A percentile compares a stretch with the other conserved stretches of the same genome.
These are phyloP conservation scores for Podotricha telesiphe DNA, from an alignment of 2,888 invertebrate species.

Conservation along the genomic window DNA sequence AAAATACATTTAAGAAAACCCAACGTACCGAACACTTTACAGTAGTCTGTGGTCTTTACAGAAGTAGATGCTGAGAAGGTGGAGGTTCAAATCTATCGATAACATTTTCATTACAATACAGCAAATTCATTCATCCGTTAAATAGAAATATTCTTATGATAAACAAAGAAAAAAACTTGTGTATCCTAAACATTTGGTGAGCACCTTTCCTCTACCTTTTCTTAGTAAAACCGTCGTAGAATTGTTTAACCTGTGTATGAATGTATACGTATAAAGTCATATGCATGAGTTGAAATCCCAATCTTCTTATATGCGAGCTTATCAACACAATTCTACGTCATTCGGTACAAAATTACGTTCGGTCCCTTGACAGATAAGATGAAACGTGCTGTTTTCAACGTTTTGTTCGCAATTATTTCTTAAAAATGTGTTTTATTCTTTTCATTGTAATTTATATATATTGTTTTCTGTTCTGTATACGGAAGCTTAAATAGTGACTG, in stretches of 20 bases:
- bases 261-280: slow-evolving; percentile 47
- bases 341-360: slow-evolving; percentile 60
- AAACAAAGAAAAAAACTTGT: background rate
- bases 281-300: slow-evolving; percentile 55
- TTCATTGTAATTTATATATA: background rate
- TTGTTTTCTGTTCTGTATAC: background rate
- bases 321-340: slow-evolving; percentile 64
- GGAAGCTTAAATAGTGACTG: background rate
- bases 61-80: too few relatives aligned
- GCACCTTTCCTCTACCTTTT: slow-evolving; percentile 50
- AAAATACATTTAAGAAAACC: too few relatives aligned
- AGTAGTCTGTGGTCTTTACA: too few relatives aligned
- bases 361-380: slow-evolving; percentile 28
- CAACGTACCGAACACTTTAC: too few relatives aligned
- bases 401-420: slow-evolving; percentile 22
- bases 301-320: slow-evolving; percentile 63
- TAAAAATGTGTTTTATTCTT: background rate
- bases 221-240: slow-evolving; percentile 58
- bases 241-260: slow-evolving; percentile 41
- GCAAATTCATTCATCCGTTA: background rate
- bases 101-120: background rate
- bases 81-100: too few relatives aligned
- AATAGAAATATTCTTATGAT: background rate
- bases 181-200: background rate
- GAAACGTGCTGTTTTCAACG: slow-evolving; percentile 11